Percentiles rank a stretch among this genome's conserved stretches.
These are phyloP conservation scores for Ammodramus savannarum DNA, from an alignment of 2,113 vertebrate species.

Conservation along the genomic window DNA sequence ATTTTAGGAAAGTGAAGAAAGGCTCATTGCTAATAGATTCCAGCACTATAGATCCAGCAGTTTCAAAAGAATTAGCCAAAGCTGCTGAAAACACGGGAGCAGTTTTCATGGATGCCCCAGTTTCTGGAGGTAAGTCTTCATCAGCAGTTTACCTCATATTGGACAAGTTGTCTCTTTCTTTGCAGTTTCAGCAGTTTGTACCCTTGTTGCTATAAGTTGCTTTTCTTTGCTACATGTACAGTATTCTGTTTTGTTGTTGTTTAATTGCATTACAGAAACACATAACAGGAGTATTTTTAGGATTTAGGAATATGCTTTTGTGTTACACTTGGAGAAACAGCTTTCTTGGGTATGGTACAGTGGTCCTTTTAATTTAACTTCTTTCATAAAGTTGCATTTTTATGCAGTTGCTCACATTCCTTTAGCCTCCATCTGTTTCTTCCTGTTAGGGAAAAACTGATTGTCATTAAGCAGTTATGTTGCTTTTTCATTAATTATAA, in stretches of 20 bases:
- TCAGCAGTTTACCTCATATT: background rate
- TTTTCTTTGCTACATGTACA: background rate
- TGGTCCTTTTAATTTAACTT: background rate
- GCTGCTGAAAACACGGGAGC: constrained; percentile 95
- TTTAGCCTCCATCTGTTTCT: background rate
- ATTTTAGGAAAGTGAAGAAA: constrained; percentile 93
- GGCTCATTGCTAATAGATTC: constrained; percentile 96
- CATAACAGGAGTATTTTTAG: background rate
- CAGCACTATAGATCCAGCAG: constrained; percentile 94
- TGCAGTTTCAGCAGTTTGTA: background rate
- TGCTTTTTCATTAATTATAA: background rate
- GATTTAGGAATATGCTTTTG: background rate
- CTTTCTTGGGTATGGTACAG: background rate
- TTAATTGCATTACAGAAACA: background rate
- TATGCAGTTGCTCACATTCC: background rate
- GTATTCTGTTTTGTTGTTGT: background rate
- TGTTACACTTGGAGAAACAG: background rate
- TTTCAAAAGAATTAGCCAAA: constrained; percentile 92
- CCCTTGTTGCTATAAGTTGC: background rate
- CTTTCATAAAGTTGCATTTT: background rate
- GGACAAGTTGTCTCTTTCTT: background rate
- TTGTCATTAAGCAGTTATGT: background rate
- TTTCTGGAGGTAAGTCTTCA: constrained; percentile 89
- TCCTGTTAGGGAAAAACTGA: background rate
- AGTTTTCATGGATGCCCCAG: constrained; percentile 98